Evolutionary conservation across 2,888 invertebrate species (phyloP).

Genomic region (Crematogaster levior): DNA sequence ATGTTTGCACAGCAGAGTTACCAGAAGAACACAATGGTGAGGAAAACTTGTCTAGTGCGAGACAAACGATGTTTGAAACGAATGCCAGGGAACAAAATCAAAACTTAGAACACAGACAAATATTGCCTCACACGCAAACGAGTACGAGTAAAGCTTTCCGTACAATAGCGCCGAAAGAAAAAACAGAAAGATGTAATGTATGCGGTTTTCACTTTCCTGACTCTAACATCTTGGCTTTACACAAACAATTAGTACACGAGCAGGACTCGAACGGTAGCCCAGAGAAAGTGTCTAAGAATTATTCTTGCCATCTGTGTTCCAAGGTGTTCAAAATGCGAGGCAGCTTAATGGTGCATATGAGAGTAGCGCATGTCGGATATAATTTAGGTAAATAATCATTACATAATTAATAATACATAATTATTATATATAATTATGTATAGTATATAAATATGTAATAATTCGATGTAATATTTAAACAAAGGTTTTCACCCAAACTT

Average conservation of each 20-base stretch:
- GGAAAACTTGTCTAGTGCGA: conserved; percentile 13
- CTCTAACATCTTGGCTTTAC: conserved; percentile 90
- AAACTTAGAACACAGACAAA: conserved; percentile 34
- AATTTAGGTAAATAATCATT: conserved; percentile 74
- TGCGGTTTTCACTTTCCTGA: conserved; percentile 92
- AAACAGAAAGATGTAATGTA: conserved; percentile 88
- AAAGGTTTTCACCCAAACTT: conserved; percentile 14
- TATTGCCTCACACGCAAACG: conserved; percentile 61
- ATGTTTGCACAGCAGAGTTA: conserved; percentile 9
- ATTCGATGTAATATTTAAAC: not conserved
- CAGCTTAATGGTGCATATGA: conserved; percentile 92
- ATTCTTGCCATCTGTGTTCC: conserved; percentile 92
- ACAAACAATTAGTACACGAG: conserved; percentile 90
- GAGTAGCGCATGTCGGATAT: conserved; percentile 91
- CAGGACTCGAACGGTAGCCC: conserved; percentile 75
- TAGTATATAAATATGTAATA: too few relatives aligned
- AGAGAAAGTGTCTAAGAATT: conserved; percentile 86
- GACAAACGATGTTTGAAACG: conserved; percentile 30
- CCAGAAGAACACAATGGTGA: conserved; percentile 41
- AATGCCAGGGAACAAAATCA: conserved; percentile 40
- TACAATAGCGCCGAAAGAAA: conserved; percentile 83
- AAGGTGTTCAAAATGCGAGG: conserved; percentile 94
- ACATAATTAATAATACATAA: conserved; percentile 13
- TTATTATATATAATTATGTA: conserved; percentile 21
- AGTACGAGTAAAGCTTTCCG: conserved; percentile 52